Base-by-base conservation (phyloP, 2,113 vertebrate genomes). In the Rana temporaria region DNA sequence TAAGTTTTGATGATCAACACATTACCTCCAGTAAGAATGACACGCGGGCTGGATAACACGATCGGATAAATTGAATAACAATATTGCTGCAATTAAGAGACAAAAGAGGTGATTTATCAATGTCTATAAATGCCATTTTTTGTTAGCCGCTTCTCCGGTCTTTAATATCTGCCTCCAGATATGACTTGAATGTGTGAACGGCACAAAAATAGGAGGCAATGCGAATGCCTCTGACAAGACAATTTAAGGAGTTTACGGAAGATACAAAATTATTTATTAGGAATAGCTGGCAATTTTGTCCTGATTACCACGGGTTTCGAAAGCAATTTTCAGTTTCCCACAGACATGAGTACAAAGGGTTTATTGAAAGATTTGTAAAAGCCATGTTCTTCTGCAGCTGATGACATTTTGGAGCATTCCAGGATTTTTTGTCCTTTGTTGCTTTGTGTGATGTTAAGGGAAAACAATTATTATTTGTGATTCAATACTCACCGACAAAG, bases 21-120 rank as follows among this genome's bases (percentile, higher is more conserved):
- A 82, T 82, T 82, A 82, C 48, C 42, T 74, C 60, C 70, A 59
- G 62, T 56, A 63, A 52, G 52, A 82, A 22, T 75, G 80, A 75
- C 80, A 75, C 56, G 70, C 60, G 66, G 56, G 65, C 26, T 71
- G 38, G 71, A 81, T 81, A 73, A 56, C 60, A 64, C n/a, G 67
- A 73, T 81, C 30, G 60, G 26, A 72, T 81, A 73, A 81, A 81
- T 81, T 82, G 80, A 82, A 82, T 82, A 82, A 82, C 80, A 82
- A 74, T 82, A 82, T 82, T 82, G 80, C 62, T 66, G 80, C 80
- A 82, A 82, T 82, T 82, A 82, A 71, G 80, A 75, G 38, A 67
- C 70, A 66, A 82, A 82, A 74, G 62, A 65, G 48, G 70, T 66
- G 38, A 74, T 75, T 82, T 75, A 82, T 82, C 80, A 82, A 82